These are phyloP conservation scores for Cotesia vestalis DNA, from an alignment of 1,140 invertebrate genomes.

Conservation along the genomic window DNA sequence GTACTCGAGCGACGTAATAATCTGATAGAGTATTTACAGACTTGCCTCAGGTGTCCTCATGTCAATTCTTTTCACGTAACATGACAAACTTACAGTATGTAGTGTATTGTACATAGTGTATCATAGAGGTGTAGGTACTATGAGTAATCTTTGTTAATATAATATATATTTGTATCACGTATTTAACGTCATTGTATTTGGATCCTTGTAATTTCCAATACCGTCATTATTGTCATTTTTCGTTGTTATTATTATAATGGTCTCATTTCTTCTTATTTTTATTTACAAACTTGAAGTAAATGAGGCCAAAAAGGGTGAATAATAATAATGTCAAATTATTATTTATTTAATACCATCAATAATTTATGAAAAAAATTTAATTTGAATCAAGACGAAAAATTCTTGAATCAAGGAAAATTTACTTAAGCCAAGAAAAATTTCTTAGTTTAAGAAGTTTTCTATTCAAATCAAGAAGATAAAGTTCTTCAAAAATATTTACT, in stretches of 20 bases:
- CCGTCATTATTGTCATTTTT: neutral
- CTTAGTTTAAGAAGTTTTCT: too few species aligned
- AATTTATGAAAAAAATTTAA: too few species aligned
- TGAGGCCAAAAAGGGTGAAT: too few species aligned
- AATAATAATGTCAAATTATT: too few species aligned
- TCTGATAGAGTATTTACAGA: conserved; percentile 19
- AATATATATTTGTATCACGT: conserved; percentile 7
- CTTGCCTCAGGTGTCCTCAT: conserved; percentile 5
- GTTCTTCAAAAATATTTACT: too few species aligned
- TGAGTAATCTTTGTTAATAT: neutral
- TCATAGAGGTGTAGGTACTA: neutral
- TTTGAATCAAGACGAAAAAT: too few species aligned
- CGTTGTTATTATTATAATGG: conserved; percentile 1
- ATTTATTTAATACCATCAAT: too few species aligned
- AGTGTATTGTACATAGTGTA: too few species aligned
- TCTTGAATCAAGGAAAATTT: too few species aligned
- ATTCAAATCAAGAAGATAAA: too few species aligned
- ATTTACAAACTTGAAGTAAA: too few species aligned
- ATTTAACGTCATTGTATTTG: conserved; percentile 10
- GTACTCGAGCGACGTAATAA: conserved; percentile 19
- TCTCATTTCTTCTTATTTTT: neutral
- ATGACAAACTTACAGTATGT: conserved; percentile 17
- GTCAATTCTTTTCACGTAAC: conserved; percentile 28
- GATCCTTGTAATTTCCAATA: neutral
- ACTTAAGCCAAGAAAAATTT: too few species aligned